phyloP scores from a whole-genome alignment of 1,140 invertebrate species.

The Lanistes nyassanus region DNA sequence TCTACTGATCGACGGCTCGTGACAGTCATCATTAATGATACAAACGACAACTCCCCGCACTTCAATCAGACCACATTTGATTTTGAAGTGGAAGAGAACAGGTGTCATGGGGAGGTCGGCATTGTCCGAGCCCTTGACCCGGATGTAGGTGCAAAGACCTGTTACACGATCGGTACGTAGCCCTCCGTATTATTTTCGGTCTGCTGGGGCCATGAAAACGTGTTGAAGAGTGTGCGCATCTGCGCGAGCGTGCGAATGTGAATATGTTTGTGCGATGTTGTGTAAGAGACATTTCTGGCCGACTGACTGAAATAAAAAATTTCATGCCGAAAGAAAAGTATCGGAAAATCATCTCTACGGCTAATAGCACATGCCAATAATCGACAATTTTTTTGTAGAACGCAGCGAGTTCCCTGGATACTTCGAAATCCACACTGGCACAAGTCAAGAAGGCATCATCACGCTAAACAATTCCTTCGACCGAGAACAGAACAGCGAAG shows the following conservation, averaged over 20 bases:
- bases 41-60: conserved; percentile 31
- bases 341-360: no score
- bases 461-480: not conserved
- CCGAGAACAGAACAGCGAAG: not conserved
- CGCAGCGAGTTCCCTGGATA: no score
- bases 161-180: conserved; percentile 2
- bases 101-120: conserved; percentile 2
- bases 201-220: no score
- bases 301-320: no score
- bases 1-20: not conserved
- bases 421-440: no score
- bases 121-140: conserved; percentile 25
- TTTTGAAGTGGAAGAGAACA: conserved; percentile 25
- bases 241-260: not conserved
- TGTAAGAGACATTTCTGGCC: not conserved
- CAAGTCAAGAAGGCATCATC: no score
- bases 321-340: no score
- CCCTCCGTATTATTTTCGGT: not conserved
- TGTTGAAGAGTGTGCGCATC: no score
- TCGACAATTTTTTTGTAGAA: no score
- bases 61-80: conserved; percentile 10
- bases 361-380: no score
- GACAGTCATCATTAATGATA: conserved; percentile 27
- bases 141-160: conserved; percentile 19
- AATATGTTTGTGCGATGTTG: not conserved